These are phyloP conservation scores for Polyommatus iphigenia DNA, from an alignment of 2,888 invertebrate species.

Conservation along the genomic window DNA sequence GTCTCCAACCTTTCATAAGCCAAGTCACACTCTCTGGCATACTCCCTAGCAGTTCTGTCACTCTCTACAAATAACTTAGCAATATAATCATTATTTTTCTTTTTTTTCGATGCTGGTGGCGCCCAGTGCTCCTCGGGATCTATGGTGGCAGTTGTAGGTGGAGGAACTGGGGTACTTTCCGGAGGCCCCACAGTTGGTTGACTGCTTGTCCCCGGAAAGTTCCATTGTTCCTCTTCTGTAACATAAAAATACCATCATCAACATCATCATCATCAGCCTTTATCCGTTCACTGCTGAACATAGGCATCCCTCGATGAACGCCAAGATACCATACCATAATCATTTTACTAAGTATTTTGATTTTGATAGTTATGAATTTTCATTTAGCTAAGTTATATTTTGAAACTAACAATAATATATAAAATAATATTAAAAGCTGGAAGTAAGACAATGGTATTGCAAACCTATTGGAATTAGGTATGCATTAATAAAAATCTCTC, in stretches of 20 bases:
- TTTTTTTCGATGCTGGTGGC: conserved; percentile 31
- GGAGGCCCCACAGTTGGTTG: neutral
- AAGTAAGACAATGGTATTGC: too few species aligned
- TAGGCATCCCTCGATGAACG: neutral
- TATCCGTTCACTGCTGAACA: neutral
- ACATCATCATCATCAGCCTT: too few species aligned
- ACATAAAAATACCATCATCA: too few species aligned
- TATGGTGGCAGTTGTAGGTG: conserved; percentile 7
- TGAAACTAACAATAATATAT: too few species aligned
- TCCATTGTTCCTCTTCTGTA: too few species aligned
- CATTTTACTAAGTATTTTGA: neutral
- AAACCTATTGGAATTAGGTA: too few species aligned
- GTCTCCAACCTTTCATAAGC: conserved; percentile 6
- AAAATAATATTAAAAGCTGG: too few species aligned
- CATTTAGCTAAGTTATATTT: too few species aligned
- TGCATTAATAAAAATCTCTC: too few species aligned
- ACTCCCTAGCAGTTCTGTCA: conserved; percentile 27
- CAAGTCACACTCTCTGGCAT: conserved; percentile 30
- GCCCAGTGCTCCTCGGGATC: conserved; percentile 19
- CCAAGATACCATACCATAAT: neutral
- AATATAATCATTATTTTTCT: conserved; percentile 35
- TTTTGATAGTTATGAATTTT: neutral
- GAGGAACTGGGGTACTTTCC: conserved; percentile 26
- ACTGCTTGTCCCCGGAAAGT: too few species aligned
- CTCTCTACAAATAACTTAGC: conserved; percentile 32